Base-by-base conservation (phyloP, 23 tunicate genomes). In the Corella eumyota region DNA sequence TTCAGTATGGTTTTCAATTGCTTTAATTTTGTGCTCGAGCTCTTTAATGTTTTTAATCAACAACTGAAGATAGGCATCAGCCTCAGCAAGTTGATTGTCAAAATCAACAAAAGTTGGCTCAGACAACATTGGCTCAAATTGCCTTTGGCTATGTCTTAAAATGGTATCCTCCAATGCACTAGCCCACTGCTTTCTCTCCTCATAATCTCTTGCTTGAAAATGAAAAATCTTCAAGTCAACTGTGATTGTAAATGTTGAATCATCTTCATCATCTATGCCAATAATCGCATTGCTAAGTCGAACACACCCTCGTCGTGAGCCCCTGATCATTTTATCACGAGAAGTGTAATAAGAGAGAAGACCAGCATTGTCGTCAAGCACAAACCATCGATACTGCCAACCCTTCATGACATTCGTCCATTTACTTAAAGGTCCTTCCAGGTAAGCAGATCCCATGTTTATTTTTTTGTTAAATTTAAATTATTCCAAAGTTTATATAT, bases 401-500 rank as follows among this genome's bases (percentile, higher is more conserved):
- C 95, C 95, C 49, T 86, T 86, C 95, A 86, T 86, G 0, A 86
- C 86, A 67, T 86, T 86, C 6, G 95, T 86, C 95, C 95, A 86
- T 60, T 86, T 86, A 32, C 85, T 77, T 36, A 86, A 52, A 1
- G 95, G 95, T 28, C 95, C 95, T 86, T 86, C 95, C 95, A 86
- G 60, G 40, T 47, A 64, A n/a, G 54, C 67, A 45, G 66, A n/a
- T n/a, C n/a, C n/a, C n/a, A n/a, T n/a, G n/a, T n/a, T n/a, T n/a
- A n/a, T n/a, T n/a, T n/a, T n/a, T n/a, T n/a, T n/a, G n/a, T n/a
- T n/a, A n/a, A n/a, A n/a, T n/a, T n/a, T n/a, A n/a, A n/a, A n/a
- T n/a, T n/a, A n/a, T n/a, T n/a, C n/a, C n/a, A n/a, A n/a, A n/a
- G n/a, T n/a, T n/a, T n/a, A n/a, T n/a, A n/a, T n/a, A n/a, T n/a